A percentile compares a stretch with the other conserved stretches of the same genome.
Conservation (phyloP, 2,888 invertebrate genomes). For the Brenthis daphne region DNA sequence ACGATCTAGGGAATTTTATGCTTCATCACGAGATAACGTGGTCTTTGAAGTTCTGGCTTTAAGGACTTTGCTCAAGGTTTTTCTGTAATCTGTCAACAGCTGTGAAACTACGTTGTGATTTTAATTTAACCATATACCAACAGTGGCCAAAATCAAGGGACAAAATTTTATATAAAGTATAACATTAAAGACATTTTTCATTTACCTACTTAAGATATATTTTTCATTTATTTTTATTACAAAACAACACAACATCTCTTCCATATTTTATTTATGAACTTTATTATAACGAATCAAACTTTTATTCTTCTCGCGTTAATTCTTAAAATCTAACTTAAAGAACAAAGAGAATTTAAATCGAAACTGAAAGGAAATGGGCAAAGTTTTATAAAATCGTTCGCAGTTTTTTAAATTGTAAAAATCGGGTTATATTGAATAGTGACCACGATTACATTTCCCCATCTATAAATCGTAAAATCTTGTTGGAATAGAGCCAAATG, state of each 20-base stretch:
- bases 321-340: slow-evolving; percentile 21
- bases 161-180: slow-evolving; percentile 3
- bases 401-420: slow-evolving; percentile 22
- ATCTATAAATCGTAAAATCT: slow-evolving; percentile 36
- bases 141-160: slow-evolving; percentile 4
- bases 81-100: slow-evolving; percentile 28
- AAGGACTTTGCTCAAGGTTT: slow-evolving; percentile 24
- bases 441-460: slow-evolving; percentile 29
- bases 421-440: slow-evolving; percentile 31
- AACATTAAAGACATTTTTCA: neutral
- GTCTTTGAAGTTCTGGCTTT: slow-evolving; percentile 21
- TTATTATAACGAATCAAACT: slow-evolving; percentile 14
- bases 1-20: slow-evolving; percentile 34
- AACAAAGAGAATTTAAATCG: slow-evolving; percentile 19
- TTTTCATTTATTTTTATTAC: too few relatives aligned
- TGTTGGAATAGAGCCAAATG: slow-evolving; percentile 34
- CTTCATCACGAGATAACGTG: slow-evolving; percentile 29
- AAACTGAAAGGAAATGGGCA: slow-evolving; percentile 29
- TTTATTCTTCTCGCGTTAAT: slow-evolving; percentile 20
- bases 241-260: neutral
- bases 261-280: slow-evolving; percentile 6
- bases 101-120: slow-evolving; percentile 16
- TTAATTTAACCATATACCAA: slow-evolving; percentile 7
- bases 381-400: slow-evolving; percentile 23
- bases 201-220: neutral